Conservation (phyloP, 2,888 invertebrate species). For the Agelastica alni region DNA sequence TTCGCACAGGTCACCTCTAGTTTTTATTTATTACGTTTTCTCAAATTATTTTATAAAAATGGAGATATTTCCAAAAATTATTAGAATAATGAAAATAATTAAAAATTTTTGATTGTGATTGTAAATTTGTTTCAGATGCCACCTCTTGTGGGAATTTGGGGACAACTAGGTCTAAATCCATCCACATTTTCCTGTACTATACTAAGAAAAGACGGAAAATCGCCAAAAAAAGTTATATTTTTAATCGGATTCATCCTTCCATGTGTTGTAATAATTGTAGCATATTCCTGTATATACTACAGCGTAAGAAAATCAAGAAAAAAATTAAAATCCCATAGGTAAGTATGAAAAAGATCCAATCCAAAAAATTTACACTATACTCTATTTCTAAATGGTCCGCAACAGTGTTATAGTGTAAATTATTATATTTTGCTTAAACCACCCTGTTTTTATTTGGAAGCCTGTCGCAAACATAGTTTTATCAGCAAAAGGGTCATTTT, state of each 20-base stretch:
- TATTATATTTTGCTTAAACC: too few species aligned
- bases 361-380: too few species aligned
- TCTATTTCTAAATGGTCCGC: too few species aligned
- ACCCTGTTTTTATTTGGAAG: too few species aligned
- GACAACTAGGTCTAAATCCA: constrained; percentile 77
- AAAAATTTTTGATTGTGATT: constrained; percentile 10
- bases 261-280: constrained; percentile 80
- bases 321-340: constrained; percentile 74
- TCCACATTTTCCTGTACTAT: constrained; percentile 90
- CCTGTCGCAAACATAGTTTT: too few species aligned
- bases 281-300: constrained; percentile 85
- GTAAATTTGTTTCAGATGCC: constrained; percentile 69
- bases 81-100: not conserved
- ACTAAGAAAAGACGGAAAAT: constrained; percentile 73
- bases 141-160: constrained; percentile 82
- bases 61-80: not conserved
- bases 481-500: too few species aligned
- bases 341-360: too few species aligned
- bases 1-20: too few species aligned
- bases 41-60: too few species aligned
- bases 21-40: too few species aligned
- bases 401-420: too few species aligned
- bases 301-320: constrained; percentile 74
- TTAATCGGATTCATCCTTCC: constrained; percentile 82
- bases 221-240: constrained; percentile 85